These are phyloP conservation scores for Cavia porcellus DNA, from an alignment of 2,113 vertebrate species.

Conservation along the genomic window DNA sequence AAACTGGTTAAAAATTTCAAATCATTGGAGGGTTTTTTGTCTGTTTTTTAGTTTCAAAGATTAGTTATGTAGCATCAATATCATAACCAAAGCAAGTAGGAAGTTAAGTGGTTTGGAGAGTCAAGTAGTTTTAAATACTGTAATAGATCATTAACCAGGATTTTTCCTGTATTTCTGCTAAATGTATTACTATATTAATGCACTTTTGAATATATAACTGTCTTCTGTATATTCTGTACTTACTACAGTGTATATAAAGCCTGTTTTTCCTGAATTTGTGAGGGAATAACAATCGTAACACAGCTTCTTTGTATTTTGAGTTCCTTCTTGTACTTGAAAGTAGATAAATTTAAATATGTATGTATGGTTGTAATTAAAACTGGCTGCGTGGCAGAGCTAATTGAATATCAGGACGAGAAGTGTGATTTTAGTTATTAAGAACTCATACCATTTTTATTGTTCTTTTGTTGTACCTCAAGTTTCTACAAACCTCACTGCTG, in stretches of 20 bases:
- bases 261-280: conserved; percentile 83
- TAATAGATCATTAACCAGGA: conserved; percentile 82
- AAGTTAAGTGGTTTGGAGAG: conserved; percentile 72
- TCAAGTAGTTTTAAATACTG: conserved; percentile 79
- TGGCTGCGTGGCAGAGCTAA: conserved; percentile 79
- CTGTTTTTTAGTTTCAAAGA: conserved; percentile 64
- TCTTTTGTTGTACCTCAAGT: conserved; percentile 55
- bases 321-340: conserved; percentile 86
- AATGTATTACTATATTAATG: conserved; percentile 85
- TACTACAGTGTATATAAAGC: conserved; percentile 85
- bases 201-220: conserved; percentile 88
- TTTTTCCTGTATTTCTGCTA: conserved; percentile 82
- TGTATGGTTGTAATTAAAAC: conserved; percentile 86
- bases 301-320: conserved; percentile 80
- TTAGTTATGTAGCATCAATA: conserved; percentile 79
- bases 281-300: conserved; percentile 81
- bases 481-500: conserved; percentile 65
- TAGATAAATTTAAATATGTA: conserved; percentile 75
- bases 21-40: not conserved
- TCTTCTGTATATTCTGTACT: conserved; percentile 89
- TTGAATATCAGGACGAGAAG: conserved; percentile 50
- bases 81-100: conserved; percentile 88
- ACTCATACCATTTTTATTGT: conserved; percentile 25
- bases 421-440: conserved; percentile 72
- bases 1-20: conserved; percentile 71